Evolutionary conservation across 2,113 vertebrate genomes (phyloP), one percentile per base, ranked within the genome.

Genomic region (Cyprinus carpio): DNA sequence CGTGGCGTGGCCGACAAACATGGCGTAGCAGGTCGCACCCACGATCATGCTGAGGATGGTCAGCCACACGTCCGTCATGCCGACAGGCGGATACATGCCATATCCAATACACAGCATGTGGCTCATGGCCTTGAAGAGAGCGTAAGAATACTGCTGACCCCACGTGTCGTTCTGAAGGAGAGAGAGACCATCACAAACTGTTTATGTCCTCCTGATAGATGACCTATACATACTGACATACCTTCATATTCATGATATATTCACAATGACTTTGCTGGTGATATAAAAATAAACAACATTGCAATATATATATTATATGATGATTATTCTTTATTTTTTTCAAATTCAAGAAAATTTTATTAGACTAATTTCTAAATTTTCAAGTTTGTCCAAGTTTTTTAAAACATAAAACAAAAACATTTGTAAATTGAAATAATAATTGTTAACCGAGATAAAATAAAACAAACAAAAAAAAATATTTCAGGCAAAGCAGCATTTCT

Each of bases 21-120:
- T 99, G 94, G 98, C 98, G 7, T 99, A 99, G 95, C 98, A 99
- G 81, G 98, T 99, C 88, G 98, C 98, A 0, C 98, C 98, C 77
- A 99, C 97, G 2, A 99, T 99, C 97, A 99, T 99, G 93, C 97
- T 99, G 79, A 99, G 96, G 95, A 99, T 99, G 87, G 98, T 99
- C 85, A 99, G 96, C 97, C 98, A 99, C 67, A 99, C 96, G 18
- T 99, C 98, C 1, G 97, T 96, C 97, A 99, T 98, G 88, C 98
- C 96, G 88, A 96, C 93, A 0, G 98, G 98, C 0, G 98, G 97
- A 92, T 99, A 97, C 94, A 98, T 96, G 89, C 98, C 98, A 0
- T 99, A 99, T 7, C 98, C 98, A 9, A 99, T 99, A 89, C 98
- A 99, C 71, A 99, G 94, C 98, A 99, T 99, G 95, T 99, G 98